These are phyloP conservation scores for Caenorhabditis sp. DNA, from an alignment of 2,888 invertebrate species.

Conservation along the genomic window DNA sequence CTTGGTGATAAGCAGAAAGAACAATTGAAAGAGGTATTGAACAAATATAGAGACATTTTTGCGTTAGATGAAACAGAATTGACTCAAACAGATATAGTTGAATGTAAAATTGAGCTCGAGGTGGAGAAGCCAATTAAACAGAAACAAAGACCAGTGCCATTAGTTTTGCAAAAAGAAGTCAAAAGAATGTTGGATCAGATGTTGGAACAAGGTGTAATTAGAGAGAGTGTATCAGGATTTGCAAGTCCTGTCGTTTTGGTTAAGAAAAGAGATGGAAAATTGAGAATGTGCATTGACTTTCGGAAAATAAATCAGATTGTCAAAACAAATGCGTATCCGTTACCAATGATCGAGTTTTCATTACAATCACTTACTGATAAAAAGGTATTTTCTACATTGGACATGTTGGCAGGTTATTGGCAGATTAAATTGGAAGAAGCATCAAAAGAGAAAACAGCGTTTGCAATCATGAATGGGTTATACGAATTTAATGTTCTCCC, in stretches of 20 bases:
- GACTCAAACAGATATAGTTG: constrained; percentile 4
- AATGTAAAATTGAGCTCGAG: constrained; percentile 7
- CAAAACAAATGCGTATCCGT: constrained; percentile 42
- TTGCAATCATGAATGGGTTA: constrained; percentile 39
- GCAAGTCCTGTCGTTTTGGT: constrained; percentile 33
- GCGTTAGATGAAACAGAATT: constrained; percentile 21
- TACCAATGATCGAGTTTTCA: constrained; percentile 45
- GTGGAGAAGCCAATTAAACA: constrained; percentile 16
- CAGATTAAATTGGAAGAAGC: constrained; percentile 46
- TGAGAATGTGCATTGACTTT: constrained; percentile 55
- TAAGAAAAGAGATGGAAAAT: constrained; percentile 42
- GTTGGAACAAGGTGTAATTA: constrained; percentile 19
- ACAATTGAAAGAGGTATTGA: too few species aligned
- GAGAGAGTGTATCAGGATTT: constrained; percentile 17
- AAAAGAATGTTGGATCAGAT: constrained; percentile 10
- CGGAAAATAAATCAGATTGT: constrained; percentile 47
- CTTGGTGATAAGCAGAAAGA: background rate
- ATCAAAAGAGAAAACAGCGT: constrained; percentile 51
- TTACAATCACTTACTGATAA: constrained; percentile 33
- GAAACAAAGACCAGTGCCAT: constrained; percentile 30
- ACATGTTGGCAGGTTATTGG: constrained; percentile 54
- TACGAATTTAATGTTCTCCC: constrained; percentile 59
- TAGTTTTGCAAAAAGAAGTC: constrained; percentile 16
- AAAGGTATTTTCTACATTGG: constrained; percentile 41
- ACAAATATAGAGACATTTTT: constrained; percentile 13